A percentile compares a stretch with the other conserved stretches of the same genome.
Conservation (phyloP, 92 coral and sea anemone species). For the Diadumene lineata region DNA sequence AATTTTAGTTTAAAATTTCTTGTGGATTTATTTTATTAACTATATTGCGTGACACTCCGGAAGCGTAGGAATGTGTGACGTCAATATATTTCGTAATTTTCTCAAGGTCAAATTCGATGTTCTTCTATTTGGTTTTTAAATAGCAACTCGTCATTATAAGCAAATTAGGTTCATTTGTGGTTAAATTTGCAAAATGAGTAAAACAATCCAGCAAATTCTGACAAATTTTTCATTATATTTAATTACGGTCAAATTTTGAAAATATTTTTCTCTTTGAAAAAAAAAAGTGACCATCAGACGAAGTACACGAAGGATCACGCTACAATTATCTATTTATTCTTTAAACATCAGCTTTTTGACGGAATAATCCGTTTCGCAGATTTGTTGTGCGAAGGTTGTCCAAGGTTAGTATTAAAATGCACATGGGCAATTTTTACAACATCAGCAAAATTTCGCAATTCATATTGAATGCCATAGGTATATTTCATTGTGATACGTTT, state of each 20-base stretch:
- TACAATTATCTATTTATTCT: too few species aligned
- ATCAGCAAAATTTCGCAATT: too few species aligned
- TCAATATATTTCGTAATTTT: conserved; percentile 7
- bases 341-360: too few species aligned
- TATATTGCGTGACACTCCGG: conserved; percentile 8
- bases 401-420: too few species aligned
- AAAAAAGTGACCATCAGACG: too few species aligned
- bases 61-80: conserved; percentile 2
- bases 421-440: too few species aligned
- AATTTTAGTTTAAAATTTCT: background rate
- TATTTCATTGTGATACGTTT: too few species aligned
- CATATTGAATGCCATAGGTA: too few species aligned
- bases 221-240: background rate
- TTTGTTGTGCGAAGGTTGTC: too few species aligned
- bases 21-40: background rate
- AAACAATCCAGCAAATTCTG: background rate
- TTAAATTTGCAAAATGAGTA: background rate
- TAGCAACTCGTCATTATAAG: background rate
- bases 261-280: too few species aligned
- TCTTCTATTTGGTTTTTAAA: background rate
- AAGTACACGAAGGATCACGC: too few species aligned
- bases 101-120: background rate
- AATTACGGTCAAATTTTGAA: background rate
- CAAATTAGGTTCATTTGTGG: background rate
- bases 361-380: too few species aligned